These are phyloP conservation scores for Poecilia picta DNA, from an alignment of 2,797 vertebrate species.

Conservation along the genomic window DNA sequence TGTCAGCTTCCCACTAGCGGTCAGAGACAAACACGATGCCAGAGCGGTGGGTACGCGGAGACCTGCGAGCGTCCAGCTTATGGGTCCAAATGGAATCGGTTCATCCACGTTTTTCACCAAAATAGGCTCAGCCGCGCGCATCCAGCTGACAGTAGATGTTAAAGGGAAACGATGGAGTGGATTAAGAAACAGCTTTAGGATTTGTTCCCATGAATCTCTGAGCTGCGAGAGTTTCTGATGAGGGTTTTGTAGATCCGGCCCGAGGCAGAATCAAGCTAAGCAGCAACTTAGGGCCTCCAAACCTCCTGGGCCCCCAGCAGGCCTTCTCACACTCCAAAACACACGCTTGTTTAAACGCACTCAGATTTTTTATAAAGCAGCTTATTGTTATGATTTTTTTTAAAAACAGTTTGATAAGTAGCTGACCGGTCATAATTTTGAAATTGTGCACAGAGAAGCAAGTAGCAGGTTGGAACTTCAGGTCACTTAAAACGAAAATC, in stretches of 20 bases:
- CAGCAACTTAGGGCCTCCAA: background rate
- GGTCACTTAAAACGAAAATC: background rate
- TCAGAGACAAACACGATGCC: slow-evolving; percentile 65
- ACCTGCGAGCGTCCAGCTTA: background rate
- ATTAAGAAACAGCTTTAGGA: background rate
- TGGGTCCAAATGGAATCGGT: background rate
- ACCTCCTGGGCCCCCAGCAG: background rate
- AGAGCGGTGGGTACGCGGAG: slow-evolving; percentile 78
- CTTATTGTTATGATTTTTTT: background rate
- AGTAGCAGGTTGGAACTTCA: background rate
- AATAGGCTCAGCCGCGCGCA: background rate
- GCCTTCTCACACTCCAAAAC: background rate
- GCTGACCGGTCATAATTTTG: background rate
- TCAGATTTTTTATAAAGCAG: background rate
- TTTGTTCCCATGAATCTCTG: background rate
- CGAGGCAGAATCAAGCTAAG: background rate
- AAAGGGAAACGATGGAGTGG: background rate
- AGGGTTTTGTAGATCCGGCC: background rate
- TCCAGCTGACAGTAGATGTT: background rate
- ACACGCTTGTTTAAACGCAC: background rate
- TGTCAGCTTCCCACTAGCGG: slow-evolving; percentile 84
- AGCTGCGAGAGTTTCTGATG: background rate
- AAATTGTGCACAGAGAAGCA: background rate
- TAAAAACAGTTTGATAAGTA: background rate
- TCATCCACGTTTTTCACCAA: background rate